A percentile compares a stretch with the other conserved stretches of the same genome.
phyloP scores from a whole-genome alignment of 2,888 invertebrate genomes.

The Dione juno region DNA sequence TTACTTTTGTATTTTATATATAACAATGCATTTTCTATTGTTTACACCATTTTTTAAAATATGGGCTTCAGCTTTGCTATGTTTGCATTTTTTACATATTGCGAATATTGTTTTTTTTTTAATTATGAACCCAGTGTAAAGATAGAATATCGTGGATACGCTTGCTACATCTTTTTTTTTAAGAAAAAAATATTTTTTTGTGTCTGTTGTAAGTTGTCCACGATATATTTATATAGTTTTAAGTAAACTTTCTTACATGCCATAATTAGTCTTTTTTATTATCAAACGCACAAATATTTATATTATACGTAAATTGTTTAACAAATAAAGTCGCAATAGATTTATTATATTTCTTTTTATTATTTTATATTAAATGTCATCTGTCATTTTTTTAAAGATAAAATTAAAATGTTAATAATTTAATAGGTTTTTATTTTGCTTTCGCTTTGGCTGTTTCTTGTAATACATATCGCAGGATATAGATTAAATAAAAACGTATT shows the following conservation, averaged over 20 bases:
- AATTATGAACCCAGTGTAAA: constrained; percentile 48
- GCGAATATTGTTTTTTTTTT: constrained; percentile 47
- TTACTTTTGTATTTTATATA: constrained; percentile 49
- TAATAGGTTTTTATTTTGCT: constrained; percentile 29
- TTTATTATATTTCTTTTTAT: constrained; percentile 39
- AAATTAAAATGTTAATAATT: constrained; percentile 34
- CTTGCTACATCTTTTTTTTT: constrained; percentile 11
- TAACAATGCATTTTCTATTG: constrained; percentile 45
- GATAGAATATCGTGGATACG: constrained; percentile 4
- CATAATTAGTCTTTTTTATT: constrained; percentile 42
- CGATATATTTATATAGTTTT: constrained; percentile 30
- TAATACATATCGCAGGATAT: constrained; percentile 34
- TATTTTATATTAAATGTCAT: constrained; percentile 28
- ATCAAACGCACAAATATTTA: constrained; percentile 50
- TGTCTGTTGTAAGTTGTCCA: constrained; percentile 6
- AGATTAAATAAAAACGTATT: constrained; percentile 27
- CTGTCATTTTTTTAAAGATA: constrained; percentile 23
- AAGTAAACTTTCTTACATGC: constrained; percentile 41
- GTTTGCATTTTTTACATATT: constrained; percentile 37
- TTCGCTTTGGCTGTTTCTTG: constrained; percentile 9
- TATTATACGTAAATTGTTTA: constrained; percentile 43
- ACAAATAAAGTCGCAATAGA: constrained; percentile 41
- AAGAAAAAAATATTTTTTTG: background rate
- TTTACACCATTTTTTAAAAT: constrained; percentile 38
- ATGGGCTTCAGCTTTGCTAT: constrained; percentile 67